These are phyloP conservation scores for Galleria mellonella DNA, from an alignment of 1,140 invertebrate species.

Conservation along the genomic window DNA sequence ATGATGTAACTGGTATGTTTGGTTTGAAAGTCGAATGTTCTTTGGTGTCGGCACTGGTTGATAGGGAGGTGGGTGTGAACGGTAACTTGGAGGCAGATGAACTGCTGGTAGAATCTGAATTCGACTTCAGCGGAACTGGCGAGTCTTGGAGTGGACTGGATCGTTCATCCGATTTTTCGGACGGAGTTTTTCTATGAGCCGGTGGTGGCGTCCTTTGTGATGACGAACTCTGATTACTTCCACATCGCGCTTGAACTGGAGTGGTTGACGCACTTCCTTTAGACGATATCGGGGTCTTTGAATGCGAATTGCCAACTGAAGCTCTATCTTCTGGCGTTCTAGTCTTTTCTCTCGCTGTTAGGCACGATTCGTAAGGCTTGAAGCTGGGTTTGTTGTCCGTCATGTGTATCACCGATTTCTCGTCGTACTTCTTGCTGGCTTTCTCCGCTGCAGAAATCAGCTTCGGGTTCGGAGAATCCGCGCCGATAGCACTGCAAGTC, in stretches of 20 bases:
- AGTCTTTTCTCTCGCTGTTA: conserved; percentile 76
- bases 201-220: conserved; percentile 75
- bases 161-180: conserved; percentile 69
- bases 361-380: conserved; percentile 82
- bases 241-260: conserved; percentile 70
- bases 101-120: conserved; percentile 45
- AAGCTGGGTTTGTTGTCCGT: conserved; percentile 78
- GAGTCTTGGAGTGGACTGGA: conserved; percentile 62
- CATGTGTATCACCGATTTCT: conserved; percentile 69
- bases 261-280: conserved; percentile 67
- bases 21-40: conserved; percentile 81
- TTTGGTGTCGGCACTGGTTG: conserved; percentile 78
- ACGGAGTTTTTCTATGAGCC: conserved; percentile 68
- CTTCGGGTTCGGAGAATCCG: conserved; percentile 84
- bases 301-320: conserved; percentile 65
- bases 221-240: conserved; percentile 79
- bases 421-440: conserved; percentile 76
- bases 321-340: conserved; percentile 75
- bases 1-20: conserved; percentile 72
- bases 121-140: conserved; percentile 60
- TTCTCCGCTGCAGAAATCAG: conserved; percentile 81
- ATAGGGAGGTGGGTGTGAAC: conserved; percentile 71
- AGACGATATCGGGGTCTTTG: conserved; percentile 73
- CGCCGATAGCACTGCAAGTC: conserved; percentile 96
- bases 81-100: conserved; percentile 68